Conservation (phyloP, 2,797 vertebrate species). For the Sciaenops ocellatus region DNA sequence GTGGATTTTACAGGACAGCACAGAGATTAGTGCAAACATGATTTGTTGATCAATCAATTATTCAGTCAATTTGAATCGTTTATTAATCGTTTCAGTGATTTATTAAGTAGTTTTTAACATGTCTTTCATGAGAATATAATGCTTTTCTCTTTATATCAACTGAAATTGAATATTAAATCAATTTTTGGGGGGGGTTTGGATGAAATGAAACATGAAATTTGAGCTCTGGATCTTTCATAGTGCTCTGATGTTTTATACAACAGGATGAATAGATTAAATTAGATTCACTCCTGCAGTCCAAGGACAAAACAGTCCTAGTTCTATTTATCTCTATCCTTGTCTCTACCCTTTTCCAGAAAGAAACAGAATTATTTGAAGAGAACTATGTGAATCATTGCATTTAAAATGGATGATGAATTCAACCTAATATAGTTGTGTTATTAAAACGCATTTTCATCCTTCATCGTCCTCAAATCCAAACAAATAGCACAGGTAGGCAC, state of each 20-base stretch:
- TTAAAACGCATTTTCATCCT: not conserved
- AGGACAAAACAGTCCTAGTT: not conserved
- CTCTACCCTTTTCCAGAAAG: too few relatives aligned
- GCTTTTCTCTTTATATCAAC: not conserved
- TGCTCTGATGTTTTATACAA: not conserved
- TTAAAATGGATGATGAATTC: not conserved
- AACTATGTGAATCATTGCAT: not conserved
- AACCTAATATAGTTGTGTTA: not conserved
- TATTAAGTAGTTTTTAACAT: not conserved
- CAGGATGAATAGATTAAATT: not conserved
- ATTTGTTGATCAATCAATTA: constrained; percentile 10
- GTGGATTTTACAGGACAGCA: not conserved
- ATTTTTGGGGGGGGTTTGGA: not conserved
- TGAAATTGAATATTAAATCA: not conserved
- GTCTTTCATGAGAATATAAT: not conserved
- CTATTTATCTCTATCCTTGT: not conserved
- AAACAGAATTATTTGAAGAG: not conserved
- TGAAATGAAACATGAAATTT: not conserved
- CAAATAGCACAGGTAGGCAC: not conserved
- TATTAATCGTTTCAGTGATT: not conserved
- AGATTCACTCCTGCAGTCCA: not conserved
- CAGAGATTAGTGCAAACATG: constrained; percentile 6
- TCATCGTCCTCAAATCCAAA: not conserved
- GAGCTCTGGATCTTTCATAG: not conserved
- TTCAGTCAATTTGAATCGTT: not conserved